Conservation (phyloP, 2,113 vertebrate species). For the Papio anubis region DNA sequence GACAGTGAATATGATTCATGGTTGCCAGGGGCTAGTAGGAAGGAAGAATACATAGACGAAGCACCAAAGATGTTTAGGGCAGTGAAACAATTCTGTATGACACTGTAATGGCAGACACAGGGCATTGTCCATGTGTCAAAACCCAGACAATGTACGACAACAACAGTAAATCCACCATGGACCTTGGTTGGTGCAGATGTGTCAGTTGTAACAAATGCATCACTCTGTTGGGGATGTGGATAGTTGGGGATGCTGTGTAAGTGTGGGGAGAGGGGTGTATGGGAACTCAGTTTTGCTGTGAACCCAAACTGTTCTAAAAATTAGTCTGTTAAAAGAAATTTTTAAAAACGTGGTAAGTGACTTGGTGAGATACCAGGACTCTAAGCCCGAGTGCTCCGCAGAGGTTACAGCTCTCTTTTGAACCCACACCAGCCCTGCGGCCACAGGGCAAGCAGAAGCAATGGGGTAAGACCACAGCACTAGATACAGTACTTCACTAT, state of each 20-base stretch:
- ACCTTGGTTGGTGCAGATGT: accelerated
- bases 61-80: background rate
- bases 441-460: accelerated
- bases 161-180: no score
- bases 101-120: background rate
- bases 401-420: background rate
- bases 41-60: no score
- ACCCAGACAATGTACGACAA: accelerated
- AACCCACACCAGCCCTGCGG: accelerated
- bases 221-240: background rate
- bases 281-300: background rate
- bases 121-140: background rate
- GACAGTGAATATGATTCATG: background rate
- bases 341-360: background rate
- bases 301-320: background rate
- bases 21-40: no score
- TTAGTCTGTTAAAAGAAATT: background rate
- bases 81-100: no score
- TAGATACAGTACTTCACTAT: accelerated
- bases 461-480: accelerated
- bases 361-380: background rate
- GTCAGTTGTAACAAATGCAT: accelerated
- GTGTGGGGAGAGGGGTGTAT: accelerated
- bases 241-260: accelerated
- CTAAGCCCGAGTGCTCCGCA: accelerated